Evolutionary conservation across 2,797 vertebrate species (phyloP).

Genomic region (Balearica regulorum): DNA sequence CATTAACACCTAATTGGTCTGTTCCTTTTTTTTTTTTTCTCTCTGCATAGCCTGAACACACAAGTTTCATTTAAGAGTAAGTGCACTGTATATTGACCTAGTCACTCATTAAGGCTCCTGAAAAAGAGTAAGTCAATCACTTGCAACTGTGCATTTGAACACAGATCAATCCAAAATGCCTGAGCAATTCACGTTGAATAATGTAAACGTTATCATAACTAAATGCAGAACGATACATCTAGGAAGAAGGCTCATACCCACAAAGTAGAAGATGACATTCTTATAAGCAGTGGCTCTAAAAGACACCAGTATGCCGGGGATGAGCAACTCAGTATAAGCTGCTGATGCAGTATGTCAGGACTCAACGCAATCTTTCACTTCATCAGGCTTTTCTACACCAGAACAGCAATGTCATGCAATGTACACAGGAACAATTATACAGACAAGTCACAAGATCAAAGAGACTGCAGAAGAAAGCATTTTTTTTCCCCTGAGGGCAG

Average conservation of each 20-base stretch:
- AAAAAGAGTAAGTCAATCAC: background rate
- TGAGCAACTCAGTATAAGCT: background rate
- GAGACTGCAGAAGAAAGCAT: background rate
- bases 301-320: background rate
- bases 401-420: accelerated
- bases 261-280: background rate
- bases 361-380: background rate
- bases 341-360: background rate
- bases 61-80: background rate
- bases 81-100: background rate
- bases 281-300: background rate
- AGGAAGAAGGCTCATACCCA: background rate
- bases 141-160: background rate
- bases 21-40: background rate
- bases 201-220: background rate
- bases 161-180: background rate
- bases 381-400: background rate
- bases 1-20: background rate
- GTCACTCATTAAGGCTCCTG: background rate
- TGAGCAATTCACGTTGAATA: accelerated
- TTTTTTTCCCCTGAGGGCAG: background rate
- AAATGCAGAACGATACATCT: background rate
- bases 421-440: background rate
- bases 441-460: background rate
- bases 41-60: background rate